phyloP scores from a whole-genome alignment of 2,113 vertebrate species.

The Stictonetta naevosa region DNA sequence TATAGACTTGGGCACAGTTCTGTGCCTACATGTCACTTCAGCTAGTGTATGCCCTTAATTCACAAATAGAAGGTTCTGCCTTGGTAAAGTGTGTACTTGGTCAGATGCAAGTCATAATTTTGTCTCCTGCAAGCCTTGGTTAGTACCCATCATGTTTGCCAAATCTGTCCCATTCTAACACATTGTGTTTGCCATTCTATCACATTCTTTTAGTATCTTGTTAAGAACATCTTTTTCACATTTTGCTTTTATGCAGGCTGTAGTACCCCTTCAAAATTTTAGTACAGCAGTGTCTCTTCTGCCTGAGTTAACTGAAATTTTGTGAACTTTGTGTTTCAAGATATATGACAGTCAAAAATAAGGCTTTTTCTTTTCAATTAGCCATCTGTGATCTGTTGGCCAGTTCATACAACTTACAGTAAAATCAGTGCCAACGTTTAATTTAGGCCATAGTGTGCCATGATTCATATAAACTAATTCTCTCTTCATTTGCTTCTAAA shows the following conservation, averaged over 20 bases:
- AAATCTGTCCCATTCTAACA: background rate
- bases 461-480: background rate
- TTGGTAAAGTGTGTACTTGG: background rate
- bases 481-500: background rate
- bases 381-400: background rate
- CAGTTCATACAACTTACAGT: background rate
- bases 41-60: background rate
- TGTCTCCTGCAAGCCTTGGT: background rate
- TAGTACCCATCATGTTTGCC: background rate
- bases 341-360: background rate
- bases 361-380: background rate
- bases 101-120: background rate
- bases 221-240: background rate
- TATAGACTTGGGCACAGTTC: background rate
- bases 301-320: background rate
- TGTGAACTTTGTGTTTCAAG: background rate
- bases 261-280: background rate
- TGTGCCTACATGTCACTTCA: background rate
- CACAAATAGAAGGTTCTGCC: background rate
- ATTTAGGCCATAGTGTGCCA: background rate
- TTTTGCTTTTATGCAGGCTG: background rate
- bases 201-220: background rate
- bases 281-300: background rate
- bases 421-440: background rate
- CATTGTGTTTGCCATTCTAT: background rate